Evolutionary conservation across 2,797 vertebrate species (phyloP).

Genomic region (Epinephelus coioides): DNA sequence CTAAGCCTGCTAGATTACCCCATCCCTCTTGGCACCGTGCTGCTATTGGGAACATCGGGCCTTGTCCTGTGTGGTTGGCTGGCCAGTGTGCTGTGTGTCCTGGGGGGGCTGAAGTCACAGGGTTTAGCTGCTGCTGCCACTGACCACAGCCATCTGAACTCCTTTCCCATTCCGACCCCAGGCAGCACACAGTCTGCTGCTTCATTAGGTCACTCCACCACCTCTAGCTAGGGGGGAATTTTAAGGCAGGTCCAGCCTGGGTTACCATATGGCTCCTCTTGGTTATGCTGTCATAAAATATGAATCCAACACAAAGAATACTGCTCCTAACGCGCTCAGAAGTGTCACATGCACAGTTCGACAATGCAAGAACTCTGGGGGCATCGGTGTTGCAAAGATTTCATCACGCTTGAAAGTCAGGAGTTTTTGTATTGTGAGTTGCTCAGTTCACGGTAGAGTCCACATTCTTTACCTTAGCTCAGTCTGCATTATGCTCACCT

Average conservation of each 20-base stretch:
- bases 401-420: constrained; percentile 70
- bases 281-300: constrained; percentile 76
- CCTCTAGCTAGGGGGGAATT: constrained; percentile 62
- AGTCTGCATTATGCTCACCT: constrained; percentile 22
- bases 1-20: constrained; percentile 69
- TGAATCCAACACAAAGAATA: constrained; percentile 69
- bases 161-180: constrained; percentile 69
- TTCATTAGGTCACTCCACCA: constrained; percentile 80
- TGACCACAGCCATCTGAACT: constrained; percentile 74
- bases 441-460: not conserved
- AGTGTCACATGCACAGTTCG: constrained; percentile 54
- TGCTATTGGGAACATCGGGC: constrained; percentile 52
- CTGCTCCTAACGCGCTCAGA: constrained; percentile 51
- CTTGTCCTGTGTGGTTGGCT: constrained; percentile 64
- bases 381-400: constrained; percentile 69
- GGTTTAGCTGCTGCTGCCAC: constrained; percentile 69
- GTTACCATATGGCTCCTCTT: constrained; percentile 80
- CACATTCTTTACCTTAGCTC: constrained; percentile 58
- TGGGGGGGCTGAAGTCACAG: constrained; percentile 51
- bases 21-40: constrained; percentile 46
- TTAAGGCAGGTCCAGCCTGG: constrained; percentile 76
- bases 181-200: constrained; percentile 74
- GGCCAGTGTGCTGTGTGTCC: constrained; percentile 54
- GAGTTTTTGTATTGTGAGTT: constrained; percentile 33
- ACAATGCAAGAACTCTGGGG: constrained; percentile 37